phyloP scores from a whole-genome alignment of 2,888 invertebrate species.

The Nipponacmea schrenckii region DNA sequence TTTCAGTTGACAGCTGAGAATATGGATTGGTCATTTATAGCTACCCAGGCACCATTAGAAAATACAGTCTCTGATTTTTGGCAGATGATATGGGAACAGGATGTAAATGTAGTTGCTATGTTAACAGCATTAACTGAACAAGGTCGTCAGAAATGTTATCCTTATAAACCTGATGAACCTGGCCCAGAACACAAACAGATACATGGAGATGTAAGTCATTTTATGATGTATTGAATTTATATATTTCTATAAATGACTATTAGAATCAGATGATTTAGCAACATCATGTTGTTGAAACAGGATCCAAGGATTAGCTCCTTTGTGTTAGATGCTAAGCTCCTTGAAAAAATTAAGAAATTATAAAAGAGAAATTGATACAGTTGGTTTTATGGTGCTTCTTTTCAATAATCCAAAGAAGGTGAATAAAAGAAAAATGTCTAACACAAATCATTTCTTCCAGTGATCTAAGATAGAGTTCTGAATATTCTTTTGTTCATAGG shows the following conservation, averaged over 20 bases:
- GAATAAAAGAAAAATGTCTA: no score
- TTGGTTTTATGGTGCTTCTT: no score
- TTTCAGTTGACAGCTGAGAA: slow-evolving; percentile 81
- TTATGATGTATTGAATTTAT: slow-evolving; percentile 31
- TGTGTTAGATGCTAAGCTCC: no score
- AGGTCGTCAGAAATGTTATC: slow-evolving; percentile 67
- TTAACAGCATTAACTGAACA: slow-evolving; percentile 74
- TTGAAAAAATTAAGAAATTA: no score
- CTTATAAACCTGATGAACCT: slow-evolving; percentile 70
- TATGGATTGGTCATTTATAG: slow-evolving; percentile 86
- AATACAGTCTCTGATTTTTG: slow-evolving; percentile 79
- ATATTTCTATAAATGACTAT: neutral
- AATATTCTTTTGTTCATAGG: no score
- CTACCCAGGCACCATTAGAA: slow-evolving; percentile 77
- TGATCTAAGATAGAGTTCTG: no score
- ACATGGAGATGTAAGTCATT: slow-evolving; percentile 69
- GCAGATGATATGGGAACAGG: slow-evolving; percentile 91
- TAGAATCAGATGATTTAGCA: neutral
- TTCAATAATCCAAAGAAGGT: no score
- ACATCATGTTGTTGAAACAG: no score
- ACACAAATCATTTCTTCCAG: no score
- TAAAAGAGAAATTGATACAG: no score
- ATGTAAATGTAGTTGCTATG: slow-evolving; percentile 83
- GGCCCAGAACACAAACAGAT: slow-evolving; percentile 62
- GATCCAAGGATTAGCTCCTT: no score